Evolutionary conservation across 2,797 vertebrate species (phyloP).

Genomic region (Hephaestus fuliginosus): DNA sequence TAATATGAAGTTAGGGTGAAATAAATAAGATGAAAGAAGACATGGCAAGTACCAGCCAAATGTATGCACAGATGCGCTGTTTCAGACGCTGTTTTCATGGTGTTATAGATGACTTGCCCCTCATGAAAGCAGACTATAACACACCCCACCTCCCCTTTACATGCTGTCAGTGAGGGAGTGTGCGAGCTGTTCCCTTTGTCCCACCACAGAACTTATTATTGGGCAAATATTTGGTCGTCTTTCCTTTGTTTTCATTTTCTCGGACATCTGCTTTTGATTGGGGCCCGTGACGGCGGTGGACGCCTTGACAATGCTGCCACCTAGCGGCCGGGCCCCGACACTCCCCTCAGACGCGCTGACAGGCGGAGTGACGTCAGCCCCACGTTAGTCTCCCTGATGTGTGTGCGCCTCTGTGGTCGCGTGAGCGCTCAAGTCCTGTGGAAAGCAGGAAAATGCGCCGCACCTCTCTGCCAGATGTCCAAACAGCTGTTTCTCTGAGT

Average conservation of each 20-base stretch:
- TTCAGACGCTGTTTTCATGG: no score
- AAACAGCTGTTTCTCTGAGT: no score
- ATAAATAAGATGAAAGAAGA: not conserved
- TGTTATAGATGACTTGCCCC: not conserved
- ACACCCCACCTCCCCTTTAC: not conserved
- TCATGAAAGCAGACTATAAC: not conserved
- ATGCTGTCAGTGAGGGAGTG: not conserved
- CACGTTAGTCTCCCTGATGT: accelerated
- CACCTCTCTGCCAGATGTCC: not conserved
- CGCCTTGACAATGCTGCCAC: slow-evolving; percentile 58
- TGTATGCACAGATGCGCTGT: not conserved
- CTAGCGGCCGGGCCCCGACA: slow-evolving; percentile 46
- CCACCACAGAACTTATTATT: not conserved
- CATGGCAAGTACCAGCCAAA: not conserved
- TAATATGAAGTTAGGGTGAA: not conserved
- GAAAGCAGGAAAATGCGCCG: not conserved
- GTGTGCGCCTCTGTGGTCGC: not conserved
- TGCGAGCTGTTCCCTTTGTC: not conserved
- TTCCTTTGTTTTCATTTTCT: slow-evolving; percentile 30
- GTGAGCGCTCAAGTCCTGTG: not conserved
- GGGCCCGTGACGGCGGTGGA: not conserved
- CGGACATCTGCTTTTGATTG: slow-evolving; percentile 65
- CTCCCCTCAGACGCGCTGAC: no score
- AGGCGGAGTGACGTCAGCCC: not conserved
- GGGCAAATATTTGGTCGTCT: slow-evolving; percentile 1